phyloP scores from a whole-genome alignment of 2,113 vertebrate genomes.

The Planiliza haematocheilus region DNA sequence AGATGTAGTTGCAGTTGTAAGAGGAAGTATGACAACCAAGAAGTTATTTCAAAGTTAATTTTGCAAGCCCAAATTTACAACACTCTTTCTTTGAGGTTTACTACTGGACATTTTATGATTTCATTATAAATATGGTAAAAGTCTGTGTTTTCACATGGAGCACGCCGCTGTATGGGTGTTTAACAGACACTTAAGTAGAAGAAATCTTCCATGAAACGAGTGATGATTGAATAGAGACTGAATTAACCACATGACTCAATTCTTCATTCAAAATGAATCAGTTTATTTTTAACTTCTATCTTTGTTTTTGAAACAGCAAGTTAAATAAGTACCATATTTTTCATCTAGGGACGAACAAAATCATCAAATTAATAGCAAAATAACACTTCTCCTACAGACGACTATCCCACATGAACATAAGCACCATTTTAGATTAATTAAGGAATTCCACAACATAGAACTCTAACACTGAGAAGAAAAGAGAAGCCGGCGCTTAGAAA shows the following conservation, averaged over 20 bases:
- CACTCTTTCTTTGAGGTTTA: no score
- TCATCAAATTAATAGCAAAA: slow-evolving; percentile 21
- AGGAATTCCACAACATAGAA: slow-evolving; percentile 36
- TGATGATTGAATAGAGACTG: background rate
- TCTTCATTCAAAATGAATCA: slow-evolving; percentile 13
- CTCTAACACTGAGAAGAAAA: slow-evolving; percentile 36
- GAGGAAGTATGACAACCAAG: no score
- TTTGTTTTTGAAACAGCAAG: slow-evolving; percentile 33
- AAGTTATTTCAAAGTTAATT: no score
- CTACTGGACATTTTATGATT: no score
- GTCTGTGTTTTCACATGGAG: no score
- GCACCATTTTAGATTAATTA: slow-evolving; percentile 9
- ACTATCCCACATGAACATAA: slow-evolving; percentile 37
- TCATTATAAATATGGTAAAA: no score
- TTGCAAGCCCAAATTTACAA: no score
- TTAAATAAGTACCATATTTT: slow-evolving; percentile 32
- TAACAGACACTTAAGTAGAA: no score
- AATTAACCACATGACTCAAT: slow-evolving; percentile 49
- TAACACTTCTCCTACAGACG: slow-evolving; percentile 2
- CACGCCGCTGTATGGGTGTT: no score
- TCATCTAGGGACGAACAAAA: slow-evolving; percentile 11
- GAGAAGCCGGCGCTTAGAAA: slow-evolving; percentile 14
- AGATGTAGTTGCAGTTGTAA: no score
- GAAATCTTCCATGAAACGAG: no score
- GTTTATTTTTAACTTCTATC: slow-evolving; percentile 53